Evolutionary conservation across 2,797 vertebrate species (phyloP).

Genomic region (Phalanger gymnotis): DNA sequence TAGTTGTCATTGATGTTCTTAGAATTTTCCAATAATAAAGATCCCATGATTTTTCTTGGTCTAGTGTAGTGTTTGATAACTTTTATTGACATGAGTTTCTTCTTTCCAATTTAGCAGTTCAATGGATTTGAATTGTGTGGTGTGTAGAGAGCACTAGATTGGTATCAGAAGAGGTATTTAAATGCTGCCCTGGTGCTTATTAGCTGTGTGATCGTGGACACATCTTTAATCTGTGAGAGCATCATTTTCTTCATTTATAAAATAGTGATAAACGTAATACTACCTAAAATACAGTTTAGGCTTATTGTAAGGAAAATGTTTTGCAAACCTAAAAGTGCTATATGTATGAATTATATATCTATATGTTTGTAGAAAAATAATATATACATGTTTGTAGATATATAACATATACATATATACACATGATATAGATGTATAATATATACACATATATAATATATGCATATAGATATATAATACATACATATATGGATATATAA

Average conservation of each 20-base stretch:
- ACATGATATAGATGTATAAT: neutral
- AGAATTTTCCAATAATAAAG: conserved; percentile 42
- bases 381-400: accelerated
- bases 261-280: neutral
- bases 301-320: neutral
- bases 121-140: neutral
- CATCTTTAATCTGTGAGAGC: neutral
- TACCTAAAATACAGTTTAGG: neutral
- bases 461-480: neutral
- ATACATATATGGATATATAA: neutral
- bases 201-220: neutral
- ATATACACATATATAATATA: too few relatives aligned
- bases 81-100: conserved; percentile 6
- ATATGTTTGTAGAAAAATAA: too few relatives aligned
- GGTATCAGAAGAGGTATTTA: neutral
- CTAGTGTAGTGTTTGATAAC: neutral
- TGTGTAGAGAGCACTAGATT: neutral
- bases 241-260: neutral
- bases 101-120: conserved; percentile 4
- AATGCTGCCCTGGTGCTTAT: neutral
- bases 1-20: neutral
- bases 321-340: neutral
- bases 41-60: conserved; percentile 4
- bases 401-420: neutral
- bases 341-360: neutral